phyloP scores from a whole-genome alignment of 2,888 invertebrate species.

The Andrena minutula region DNA sequence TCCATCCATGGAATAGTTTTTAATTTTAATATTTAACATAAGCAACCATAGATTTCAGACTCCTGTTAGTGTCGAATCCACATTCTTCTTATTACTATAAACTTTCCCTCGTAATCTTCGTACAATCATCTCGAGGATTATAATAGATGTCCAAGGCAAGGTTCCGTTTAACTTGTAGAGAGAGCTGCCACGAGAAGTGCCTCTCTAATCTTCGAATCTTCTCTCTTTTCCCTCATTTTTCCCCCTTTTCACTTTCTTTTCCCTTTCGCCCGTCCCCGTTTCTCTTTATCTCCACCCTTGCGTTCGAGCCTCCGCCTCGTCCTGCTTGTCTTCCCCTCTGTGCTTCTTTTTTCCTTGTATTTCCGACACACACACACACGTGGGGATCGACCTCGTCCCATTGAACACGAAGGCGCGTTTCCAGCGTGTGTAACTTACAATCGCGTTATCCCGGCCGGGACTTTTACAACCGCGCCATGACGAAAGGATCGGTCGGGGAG shows the following conservation, averaged over 20 bases:
- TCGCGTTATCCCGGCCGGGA: conserved; percentile 65
- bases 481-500: conserved; percentile 37
- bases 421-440: conserved; percentile 62
- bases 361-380: not conserved
- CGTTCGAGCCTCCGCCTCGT: conserved; percentile 5
- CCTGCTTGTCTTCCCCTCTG: conserved; percentile 28
- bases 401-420: conserved; percentile 45
- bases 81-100: not conserved
- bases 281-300: conserved; percentile 10
- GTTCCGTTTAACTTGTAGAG: not conserved
- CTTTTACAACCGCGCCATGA: conserved; percentile 47
- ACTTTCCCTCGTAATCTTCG: not conserved
- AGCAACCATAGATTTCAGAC: too few species aligned
- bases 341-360: not conserved
- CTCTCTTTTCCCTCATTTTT: conserved; percentile 11
- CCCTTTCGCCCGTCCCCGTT: conserved; percentile 8
- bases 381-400: conserved; percentile 45
- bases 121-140: not conserved
- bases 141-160: not conserved
- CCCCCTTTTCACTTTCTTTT: conserved; percentile 15
- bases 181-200: not conserved
- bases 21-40: too few species aligned
- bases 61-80: not conserved
- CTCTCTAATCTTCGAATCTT: conserved; percentile 20
- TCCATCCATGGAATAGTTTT: too few species aligned